Base-by-base conservation (phyloP, 2,797 vertebrate genomes). In the Bovichtus variegatus region DNA sequence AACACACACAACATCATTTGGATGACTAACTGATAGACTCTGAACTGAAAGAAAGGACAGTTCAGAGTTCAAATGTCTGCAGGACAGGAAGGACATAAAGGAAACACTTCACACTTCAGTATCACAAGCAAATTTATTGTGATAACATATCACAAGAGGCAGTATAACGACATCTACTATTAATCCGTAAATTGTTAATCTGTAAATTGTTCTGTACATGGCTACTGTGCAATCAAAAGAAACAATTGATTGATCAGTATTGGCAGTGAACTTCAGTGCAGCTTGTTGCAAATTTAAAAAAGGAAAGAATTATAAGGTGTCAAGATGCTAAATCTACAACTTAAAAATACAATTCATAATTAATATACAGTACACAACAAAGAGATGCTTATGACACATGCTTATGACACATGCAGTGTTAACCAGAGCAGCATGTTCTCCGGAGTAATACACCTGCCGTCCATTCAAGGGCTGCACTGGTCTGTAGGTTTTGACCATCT, bases 401-500 rank as follows among this genome's bases (percentile, higher is more conserved):
- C 15, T 46, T 11, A 49, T 7, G 13, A 51, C 25, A 29, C 13
- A 68, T 34, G 53, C 10, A n/a, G n/a, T n/a, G n/a, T n/a, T 87
- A 6, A 83, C 15, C 78, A 86, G 68, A 60, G 84, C 57, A 21
- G 0, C 6, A 5, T 80, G 71, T 2, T 93, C 69, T 0, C 89
- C 73, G 0, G 96, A 97, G 80, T 80, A 94, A 78, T 74, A 92
- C 57, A 98, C 94, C 0, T 0, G 0, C 34, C 97, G 95, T 1
- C 2, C n/a, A 0, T 92, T 83, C 59, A 90, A 57, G 0, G 53
- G 71, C 84, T 97, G 96, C 18, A 71, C 18, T 0, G 95, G 95
- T 9, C 97, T 94, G 91, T 94, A 93, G 0, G 94, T 97, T 21
- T 92, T 92, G 0, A 2, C 64, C 95, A 97, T 97, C 0, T 0